These are phyloP conservation scores for Malacoctenus gilli DNA, from an alignment of 2,797 vertebrate species.

Conservation along the genomic window DNA sequence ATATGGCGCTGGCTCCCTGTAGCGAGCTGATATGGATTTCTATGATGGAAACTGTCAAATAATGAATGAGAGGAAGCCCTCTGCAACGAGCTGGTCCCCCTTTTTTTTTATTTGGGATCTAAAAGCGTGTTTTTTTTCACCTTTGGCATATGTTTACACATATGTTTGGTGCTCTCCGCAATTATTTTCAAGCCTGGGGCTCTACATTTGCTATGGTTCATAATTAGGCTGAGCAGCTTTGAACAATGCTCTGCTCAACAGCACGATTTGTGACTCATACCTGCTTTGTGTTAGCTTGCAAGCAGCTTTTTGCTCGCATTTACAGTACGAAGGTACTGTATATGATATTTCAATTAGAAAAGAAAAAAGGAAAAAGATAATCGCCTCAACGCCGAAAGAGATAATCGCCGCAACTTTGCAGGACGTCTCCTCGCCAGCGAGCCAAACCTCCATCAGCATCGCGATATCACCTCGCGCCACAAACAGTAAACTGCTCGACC, in stretches of 20 bases:
- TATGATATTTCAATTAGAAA: too few species aligned
- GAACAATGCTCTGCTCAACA: constrained; percentile 1
- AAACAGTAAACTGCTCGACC: too few species aligned
- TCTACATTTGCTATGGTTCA: neutral
- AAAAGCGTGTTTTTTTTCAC: neutral
- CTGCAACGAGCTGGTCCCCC: neutral
- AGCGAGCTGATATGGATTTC: constrained; percentile 44
- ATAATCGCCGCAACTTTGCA: too few species aligned
- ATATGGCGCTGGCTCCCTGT: constrained; percentile 34
- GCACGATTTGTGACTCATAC: neutral
- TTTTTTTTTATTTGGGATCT: constrained; percentile 6
- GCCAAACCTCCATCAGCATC: too few species aligned
- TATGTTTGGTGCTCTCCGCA: neutral
- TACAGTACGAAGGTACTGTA: too few species aligned
- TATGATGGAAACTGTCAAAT: constrained; percentile 25
- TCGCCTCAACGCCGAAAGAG: too few species aligned
- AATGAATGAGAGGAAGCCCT: constrained; percentile 23
- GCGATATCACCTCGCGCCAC: too few species aligned
- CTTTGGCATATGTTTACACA: neutral
- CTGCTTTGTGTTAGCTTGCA: too few species aligned
- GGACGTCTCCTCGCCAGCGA: too few species aligned
- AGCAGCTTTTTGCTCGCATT: too few species aligned
- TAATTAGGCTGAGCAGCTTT: constrained; percentile 11
- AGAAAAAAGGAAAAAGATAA: too few species aligned
- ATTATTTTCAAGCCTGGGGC: neutral